These are phyloP conservation scores for Drosophila nannoptera DNA, from an alignment of 1,140 invertebrate genomes.

Conservation along the genomic window DNA sequence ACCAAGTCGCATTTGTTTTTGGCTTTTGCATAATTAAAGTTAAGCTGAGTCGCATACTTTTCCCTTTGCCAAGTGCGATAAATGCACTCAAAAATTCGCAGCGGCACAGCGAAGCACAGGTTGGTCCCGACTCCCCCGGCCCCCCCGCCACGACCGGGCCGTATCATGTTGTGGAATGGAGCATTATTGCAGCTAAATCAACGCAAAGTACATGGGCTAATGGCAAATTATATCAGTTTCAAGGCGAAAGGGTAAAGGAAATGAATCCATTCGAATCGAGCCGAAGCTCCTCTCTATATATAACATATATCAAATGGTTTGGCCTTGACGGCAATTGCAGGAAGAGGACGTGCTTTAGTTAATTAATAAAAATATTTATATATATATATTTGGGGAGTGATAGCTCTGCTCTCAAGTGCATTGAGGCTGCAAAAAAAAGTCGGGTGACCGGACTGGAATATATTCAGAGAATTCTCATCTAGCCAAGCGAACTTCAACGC, in stretches of 20 bases:
- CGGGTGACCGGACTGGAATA: no score
- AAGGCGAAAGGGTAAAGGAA: no score
- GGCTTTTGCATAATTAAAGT: slow-evolving; percentile 69
- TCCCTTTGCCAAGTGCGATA: slow-evolving; percentile 11
- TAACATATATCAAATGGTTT: no score
- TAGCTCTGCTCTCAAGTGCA: no score
- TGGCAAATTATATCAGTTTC: no score
- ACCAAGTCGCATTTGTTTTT: slow-evolving; percentile 59
- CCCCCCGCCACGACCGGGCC: background rate
- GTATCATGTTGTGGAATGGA: background rate
- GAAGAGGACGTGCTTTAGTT: no score
- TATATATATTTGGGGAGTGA: no score
- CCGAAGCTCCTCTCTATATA: no score
- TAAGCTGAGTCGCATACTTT: slow-evolving; percentile 57
- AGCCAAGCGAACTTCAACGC: slow-evolving; percentile 24
- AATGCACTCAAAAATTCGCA: slow-evolving; percentile 16
- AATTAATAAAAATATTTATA: no score
- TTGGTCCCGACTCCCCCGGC: background rate
- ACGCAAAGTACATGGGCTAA: background rate
- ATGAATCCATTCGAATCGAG: no score
- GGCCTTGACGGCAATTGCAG: no score
- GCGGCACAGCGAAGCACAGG: background rate
- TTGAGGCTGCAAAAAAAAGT: no score
- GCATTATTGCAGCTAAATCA: background rate
- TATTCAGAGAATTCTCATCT: background rate